phyloP scores from a whole-genome alignment of 2,113 vertebrate genomes.

The Mustela lutreola region DNA sequence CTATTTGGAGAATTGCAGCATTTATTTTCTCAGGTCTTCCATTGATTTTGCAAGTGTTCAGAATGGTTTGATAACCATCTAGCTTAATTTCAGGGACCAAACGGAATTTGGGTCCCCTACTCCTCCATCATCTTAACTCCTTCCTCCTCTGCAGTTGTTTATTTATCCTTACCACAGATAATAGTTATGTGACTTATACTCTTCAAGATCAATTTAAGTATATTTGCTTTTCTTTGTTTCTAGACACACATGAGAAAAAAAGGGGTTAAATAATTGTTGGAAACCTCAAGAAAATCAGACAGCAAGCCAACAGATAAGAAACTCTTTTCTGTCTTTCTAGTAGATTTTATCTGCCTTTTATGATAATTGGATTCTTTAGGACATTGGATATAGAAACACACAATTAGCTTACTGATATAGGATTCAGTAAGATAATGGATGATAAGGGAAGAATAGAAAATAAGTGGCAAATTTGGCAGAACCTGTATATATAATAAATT shows the following conservation, averaged over 20 bases:
- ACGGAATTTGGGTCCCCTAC: neutral
- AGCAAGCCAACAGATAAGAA: neutral
- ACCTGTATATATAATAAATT: neutral
- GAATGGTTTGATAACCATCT: neutral
- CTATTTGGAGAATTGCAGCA: neutral
- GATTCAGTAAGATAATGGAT: neutral
- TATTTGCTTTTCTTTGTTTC: slow-evolving; percentile 6
- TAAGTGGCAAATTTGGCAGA: neutral
- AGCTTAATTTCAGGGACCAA: neutral
- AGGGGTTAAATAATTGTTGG: neutral
- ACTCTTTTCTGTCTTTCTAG: neutral
- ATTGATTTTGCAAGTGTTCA: neutral
- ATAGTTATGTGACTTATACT: neutral
- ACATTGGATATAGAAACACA: neutral
- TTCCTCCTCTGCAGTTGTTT: neutral
- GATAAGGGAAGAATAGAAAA: neutral
- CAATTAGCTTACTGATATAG: neutral
- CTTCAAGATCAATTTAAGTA: neutral
- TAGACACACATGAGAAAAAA: neutral
- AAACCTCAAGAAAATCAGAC: neutral
- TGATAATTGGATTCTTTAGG: neutral
- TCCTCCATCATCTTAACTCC: neutral
- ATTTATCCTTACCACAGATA: neutral
- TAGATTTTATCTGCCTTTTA: neutral
- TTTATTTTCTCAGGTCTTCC: neutral